Evolutionary conservation across 2,888 invertebrate species (phyloP), one percentile per base, ranked within the genome.

Genomic region (Scotopteryx bipunctaria): DNA sequence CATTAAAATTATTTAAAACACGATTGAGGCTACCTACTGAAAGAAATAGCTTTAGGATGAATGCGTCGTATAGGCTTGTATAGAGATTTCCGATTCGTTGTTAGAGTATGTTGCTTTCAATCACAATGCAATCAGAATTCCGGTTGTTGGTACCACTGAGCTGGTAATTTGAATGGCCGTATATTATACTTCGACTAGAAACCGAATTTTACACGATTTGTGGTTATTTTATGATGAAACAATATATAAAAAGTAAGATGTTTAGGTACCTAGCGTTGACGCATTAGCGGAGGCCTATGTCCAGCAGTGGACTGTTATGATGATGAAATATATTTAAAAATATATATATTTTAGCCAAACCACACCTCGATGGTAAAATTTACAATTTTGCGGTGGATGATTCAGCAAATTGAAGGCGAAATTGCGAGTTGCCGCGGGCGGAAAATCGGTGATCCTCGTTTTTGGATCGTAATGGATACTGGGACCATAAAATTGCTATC

Each of bases 301-400:
- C n/a, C n/a, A n/a, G n/a, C n/a, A n/a, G n/a, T n/a, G n/a, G n/a
- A n/a, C n/a, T n/a, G n/a, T n/a, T n/a, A n/a, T n/a, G 6, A 19
- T 19, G 19, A 19, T 5, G 3, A 25, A 8, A 27, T 9, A 9
- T 27, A 11, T 27, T 11, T 9, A 27, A 11, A 9, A 27, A 9
- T 9, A 11, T 27, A 37, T 13, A 43, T 35, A 17, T 25, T 16
- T 23, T n/a, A 46, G 13, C 44, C 35, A 8, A 46, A 21, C 13
- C 13, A 19, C 19, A 42, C 38, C 43, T 38, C 32, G 42, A 32
- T 35, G 25, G 33, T 16, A 21, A 38, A 54, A 44, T 46, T 35
- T 54, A 36, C 46, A 61, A 58, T 61, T 61, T 51, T 46, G 49
- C 53, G 61, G 51, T 58, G 54, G 42, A 53, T 58, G 56, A 49